Evolutionary conservation across 2,888 invertebrate species (phyloP).

Genomic region (Brachyptera risi): DNA sequence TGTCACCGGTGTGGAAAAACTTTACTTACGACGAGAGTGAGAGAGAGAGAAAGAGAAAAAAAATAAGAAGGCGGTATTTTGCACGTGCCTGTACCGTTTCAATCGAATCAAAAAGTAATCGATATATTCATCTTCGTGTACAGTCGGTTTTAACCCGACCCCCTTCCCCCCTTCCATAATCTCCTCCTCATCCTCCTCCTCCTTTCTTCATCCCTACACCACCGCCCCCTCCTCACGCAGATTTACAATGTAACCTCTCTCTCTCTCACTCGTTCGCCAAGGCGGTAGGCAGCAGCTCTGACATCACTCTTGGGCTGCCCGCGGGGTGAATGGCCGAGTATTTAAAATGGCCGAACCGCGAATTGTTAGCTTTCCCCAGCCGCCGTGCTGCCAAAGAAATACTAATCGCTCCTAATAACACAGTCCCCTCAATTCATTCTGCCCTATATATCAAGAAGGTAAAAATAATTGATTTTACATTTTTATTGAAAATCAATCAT

Average conservation of each 20-base stretch:
- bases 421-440: background rate
- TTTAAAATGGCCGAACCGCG: slow-evolving; percentile 25
- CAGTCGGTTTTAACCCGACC: slow-evolving; percentile 1
- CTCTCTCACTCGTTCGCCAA: background rate
- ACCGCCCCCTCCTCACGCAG: slow-evolving; percentile 16
- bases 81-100: slow-evolving; percentile 17
- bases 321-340: slow-evolving; percentile 27
- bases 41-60: background rate
- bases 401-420: slow-evolving; percentile 21
- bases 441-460: background rate
- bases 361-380: slow-evolving; percentile 26
- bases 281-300: background rate
- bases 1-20: slow-evolving; percentile 16
- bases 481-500: too few relatives aligned
- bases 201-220: slow-evolving; percentile 5
- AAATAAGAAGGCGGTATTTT: slow-evolving; percentile 12
- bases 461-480: too few relatives aligned
- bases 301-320: slow-evolving; percentile 15
- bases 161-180: too few relatives aligned
- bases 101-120: slow-evolving; percentile 19
- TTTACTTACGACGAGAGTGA: too few relatives aligned
- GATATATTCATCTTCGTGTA: slow-evolving; percentile 21
- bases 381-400: slow-evolving; percentile 23
- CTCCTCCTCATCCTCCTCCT: background rate
- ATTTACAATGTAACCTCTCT: background rate